phyloP scores from a whole-genome alignment of 2,888 invertebrate genomes.

The Amiota communis region DNA sequence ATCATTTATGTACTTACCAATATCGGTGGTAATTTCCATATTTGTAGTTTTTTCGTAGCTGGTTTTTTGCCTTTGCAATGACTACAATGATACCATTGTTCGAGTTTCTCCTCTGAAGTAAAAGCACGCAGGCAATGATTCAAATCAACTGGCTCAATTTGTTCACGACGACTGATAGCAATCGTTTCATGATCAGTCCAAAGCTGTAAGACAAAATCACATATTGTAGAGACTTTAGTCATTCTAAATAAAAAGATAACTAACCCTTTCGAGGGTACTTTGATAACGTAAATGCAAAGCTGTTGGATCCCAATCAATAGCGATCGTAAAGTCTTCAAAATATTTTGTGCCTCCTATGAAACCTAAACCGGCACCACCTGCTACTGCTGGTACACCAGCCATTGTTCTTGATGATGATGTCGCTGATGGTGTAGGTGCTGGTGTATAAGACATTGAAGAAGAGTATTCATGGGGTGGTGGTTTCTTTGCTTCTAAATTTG shows the following conservation, averaged over 20 bases:
- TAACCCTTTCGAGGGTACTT: slow-evolving; percentile 82
- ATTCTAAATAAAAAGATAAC: too few species aligned
- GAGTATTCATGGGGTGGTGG: slow-evolving; percentile 57
- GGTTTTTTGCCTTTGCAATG: slow-evolving; percentile 87
- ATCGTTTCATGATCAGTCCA: slow-evolving; percentile 86
- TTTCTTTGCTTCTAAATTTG: slow-evolving; percentile 66
- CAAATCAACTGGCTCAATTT: slow-evolving; percentile 88
- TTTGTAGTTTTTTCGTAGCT: slow-evolving; percentile 91
- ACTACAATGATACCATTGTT: slow-evolving; percentile 89
- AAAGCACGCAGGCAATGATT: slow-evolving; percentile 90
- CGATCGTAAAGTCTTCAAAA: slow-evolving; percentile 76
- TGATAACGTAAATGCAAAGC: slow-evolving; percentile 93
- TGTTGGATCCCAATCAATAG: slow-evolving; percentile 96
- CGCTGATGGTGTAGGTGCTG: slow-evolving; percentile 31
- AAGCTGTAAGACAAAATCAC: slow-evolving; percentile 73
- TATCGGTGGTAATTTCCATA: slow-evolving; percentile 92
- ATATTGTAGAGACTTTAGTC: not conserved
- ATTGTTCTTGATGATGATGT: too few species aligned
- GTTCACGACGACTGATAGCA: slow-evolving; percentile 79
- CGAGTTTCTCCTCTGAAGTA: slow-evolving; percentile 88
- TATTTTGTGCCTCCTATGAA: slow-evolving; percentile 43
- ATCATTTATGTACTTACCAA: slow-evolving; percentile 76
- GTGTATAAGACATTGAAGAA: slow-evolving; percentile 58
- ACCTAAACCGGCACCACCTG: too few species aligned
- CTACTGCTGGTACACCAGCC: too few species aligned